A percentile compares a stretch with the other conserved stretches of the same genome.
Conservation (phyloP, 2,113 vertebrate species). For the Perca fluviatilis region DNA sequence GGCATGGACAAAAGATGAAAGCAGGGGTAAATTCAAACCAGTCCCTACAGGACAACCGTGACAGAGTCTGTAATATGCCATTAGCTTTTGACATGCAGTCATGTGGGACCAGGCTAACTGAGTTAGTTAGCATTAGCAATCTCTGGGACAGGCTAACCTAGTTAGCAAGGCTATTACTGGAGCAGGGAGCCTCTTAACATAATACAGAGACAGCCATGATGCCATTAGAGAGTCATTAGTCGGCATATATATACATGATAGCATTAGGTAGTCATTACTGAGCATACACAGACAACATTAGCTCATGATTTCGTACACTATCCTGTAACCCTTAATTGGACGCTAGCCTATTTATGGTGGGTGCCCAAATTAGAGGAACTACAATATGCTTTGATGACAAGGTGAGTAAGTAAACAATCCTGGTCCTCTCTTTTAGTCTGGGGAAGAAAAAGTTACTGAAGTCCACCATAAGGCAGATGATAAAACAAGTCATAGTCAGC, state of each 20-base stretch:
- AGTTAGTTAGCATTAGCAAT: conserved; percentile 79
- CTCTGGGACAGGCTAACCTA: conserved; percentile 76
- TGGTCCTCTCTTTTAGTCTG: background rate
- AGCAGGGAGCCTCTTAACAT: conserved; percentile 80
- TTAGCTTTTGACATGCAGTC: conserved; percentile 71
- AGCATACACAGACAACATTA: conserved; percentile 66
- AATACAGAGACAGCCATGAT: conserved; percentile 78
- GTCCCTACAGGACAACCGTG: conserved; percentile 24
- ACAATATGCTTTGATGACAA: conserved; percentile 52
- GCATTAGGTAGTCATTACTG: conserved; percentile 76
- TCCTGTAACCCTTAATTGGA: conserved; percentile 67
- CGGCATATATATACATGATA: conserved; percentile 74
- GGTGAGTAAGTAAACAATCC: conserved; percentile 33
- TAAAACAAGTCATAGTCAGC: background rate
- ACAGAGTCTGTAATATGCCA: conserved; percentile 65
- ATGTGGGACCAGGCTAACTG: conserved; percentile 68
- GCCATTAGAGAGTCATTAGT: conserved; percentile 80
- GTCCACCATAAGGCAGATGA: background rate
- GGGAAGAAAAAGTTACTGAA: conserved; percentile 20
- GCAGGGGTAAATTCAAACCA: conserved; percentile 47
- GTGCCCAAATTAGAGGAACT: conserved; percentile 42
- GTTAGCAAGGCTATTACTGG: conserved; percentile 81
- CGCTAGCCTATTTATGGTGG: conserved; percentile 45
- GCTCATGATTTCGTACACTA: conserved; percentile 38
- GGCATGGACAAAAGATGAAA: conserved; percentile 24